phyloP scores from a whole-genome alignment of 2,797 vertebrate genomes.

The Borostomias antarcticus region DNA sequence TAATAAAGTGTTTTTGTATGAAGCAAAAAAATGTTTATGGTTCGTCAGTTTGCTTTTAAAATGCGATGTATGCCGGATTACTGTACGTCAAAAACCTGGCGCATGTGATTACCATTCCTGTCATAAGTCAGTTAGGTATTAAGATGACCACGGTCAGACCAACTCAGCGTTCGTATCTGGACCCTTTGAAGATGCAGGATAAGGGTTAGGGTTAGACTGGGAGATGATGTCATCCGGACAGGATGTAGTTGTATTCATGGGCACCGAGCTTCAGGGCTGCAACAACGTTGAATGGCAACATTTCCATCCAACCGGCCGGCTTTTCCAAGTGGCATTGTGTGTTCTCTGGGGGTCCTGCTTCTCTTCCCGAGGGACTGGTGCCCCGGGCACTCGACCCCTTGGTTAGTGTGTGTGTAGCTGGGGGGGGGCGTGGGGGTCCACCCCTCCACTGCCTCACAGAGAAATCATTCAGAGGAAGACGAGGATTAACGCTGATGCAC shows the following conservation, averaged over 20 bases:
- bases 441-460: neutral
- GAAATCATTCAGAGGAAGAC: neutral
- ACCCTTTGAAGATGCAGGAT: neutral
- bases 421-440: too few relatives aligned
- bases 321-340: conserved; percentile 11
- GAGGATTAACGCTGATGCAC: neutral
- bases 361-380: neutral
- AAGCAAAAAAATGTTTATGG: neutral
- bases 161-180: neutral
- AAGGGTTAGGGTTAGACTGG: neutral
- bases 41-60: neutral
- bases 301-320: neutral
- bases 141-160: too few relatives aligned
- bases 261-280: neutral
- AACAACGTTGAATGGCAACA: neutral
- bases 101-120: too few relatives aligned
- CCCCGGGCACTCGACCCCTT: neutral
- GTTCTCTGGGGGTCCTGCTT: neutral
- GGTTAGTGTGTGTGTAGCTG: neutral
- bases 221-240: neutral
- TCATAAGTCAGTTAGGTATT: too few relatives aligned
- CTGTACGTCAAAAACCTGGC: neutral
- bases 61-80: too few relatives aligned
- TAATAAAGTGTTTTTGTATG: conserved; percentile 1
- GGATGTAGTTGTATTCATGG: neutral